Evolutionary conservation across 2,113 vertebrate genomes (phyloP), one percentile per base, ranked within the genome.

Genomic region (Chionomys nivalis): DNA sequence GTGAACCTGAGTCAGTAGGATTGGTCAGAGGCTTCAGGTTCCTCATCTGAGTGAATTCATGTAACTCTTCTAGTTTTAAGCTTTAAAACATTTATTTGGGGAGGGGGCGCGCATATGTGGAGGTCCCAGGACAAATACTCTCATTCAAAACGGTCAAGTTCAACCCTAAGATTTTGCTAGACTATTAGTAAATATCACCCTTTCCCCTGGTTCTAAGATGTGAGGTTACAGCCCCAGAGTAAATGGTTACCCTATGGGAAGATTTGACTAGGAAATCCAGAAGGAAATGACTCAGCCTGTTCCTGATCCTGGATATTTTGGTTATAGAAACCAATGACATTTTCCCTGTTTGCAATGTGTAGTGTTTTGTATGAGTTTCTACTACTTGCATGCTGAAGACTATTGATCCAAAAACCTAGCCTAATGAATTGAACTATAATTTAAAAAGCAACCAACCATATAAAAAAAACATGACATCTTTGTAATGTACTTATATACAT

Each of bases 361-460:
- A 19, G 58, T 87, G 44, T 8, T 93, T 61, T 92, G 19, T 83
- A 8, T 75, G 36, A 73, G 10, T 95, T 96, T 93, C 75, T 72
- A 36, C 87, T 44, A 72, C 49, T 73, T 89, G 23, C 11, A 94
- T 11, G 42, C 52, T 90, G 73, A 95, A 86, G 28, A 91, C 72
- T 70, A 61, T 65, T 61, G 39, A 95, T 17, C 26, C 82, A 77
- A 68, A 90, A 76, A 88, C 26, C 90, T 79, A 89, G 44, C 47
- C 88, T n/a, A 94, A 70, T 75, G 31, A 89, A 26, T 4, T 75
- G 31, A 89, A 26, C 5, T 26, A 36, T 10, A 68, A 12, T 90
- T 94, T 16, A 47, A 19, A 52, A 90, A 47, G 58, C 19, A 58
- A 58, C 19, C 6, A 58, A 58, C n/a, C 66, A 70, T 13, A 68